A percentile compares a stretch with the other conserved stretches of the same genome.
These are phyloP conservation scores for Eurois occulta DNA, from an alignment of 2,888 invertebrate species.

Conservation along the genomic window DNA sequence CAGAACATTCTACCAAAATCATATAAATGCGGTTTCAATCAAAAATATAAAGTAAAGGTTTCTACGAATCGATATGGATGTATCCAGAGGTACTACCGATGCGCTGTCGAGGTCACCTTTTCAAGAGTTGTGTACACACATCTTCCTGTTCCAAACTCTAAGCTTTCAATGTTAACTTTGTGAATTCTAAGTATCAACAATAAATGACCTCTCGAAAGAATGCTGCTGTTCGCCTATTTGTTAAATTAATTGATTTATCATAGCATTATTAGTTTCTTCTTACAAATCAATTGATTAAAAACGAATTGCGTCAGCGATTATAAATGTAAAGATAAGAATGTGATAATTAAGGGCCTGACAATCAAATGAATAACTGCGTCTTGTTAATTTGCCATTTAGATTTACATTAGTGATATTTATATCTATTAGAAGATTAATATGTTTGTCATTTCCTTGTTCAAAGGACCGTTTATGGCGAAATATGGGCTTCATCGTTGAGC, in stretches of 20 bases:
- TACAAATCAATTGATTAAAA: constrained; percentile 61
- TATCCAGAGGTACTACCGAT: constrained; percentile 65
- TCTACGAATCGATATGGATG: constrained; percentile 69
- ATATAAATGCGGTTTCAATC: constrained; percentile 56
- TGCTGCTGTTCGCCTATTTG: constrained; percentile 73
- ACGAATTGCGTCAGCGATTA: constrained; percentile 51
- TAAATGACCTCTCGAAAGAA: constrained; percentile 79
- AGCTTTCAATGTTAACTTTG: constrained; percentile 75
- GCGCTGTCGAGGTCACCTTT: constrained; percentile 73
- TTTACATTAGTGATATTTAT: constrained; percentile 32
- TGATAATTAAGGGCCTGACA: constrained; percentile 57
- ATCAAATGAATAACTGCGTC: constrained; percentile 53
- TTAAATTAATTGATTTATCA: constrained; percentile 77
- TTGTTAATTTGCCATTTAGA: constrained; percentile 60
- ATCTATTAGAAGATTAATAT: constrained; percentile 41
- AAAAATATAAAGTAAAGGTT: constrained; percentile 64
- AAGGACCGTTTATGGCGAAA: constrained; percentile 7
- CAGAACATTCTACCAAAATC: constrained; percentile 29
- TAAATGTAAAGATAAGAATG: constrained; percentile 49
- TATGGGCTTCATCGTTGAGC: constrained; percentile 21
- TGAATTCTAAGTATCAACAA: constrained; percentile 77
- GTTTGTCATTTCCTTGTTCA: constrained; percentile 54
- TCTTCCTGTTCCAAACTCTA: constrained; percentile 69
- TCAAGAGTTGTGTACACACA: constrained; percentile 65
- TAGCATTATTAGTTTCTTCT: constrained; percentile 62